Percentiles rank a stretch among this genome's conserved stretches.
Conservation (phyloP, 2,888 invertebrate genomes). For the Yponomeuta evonymella region DNA sequence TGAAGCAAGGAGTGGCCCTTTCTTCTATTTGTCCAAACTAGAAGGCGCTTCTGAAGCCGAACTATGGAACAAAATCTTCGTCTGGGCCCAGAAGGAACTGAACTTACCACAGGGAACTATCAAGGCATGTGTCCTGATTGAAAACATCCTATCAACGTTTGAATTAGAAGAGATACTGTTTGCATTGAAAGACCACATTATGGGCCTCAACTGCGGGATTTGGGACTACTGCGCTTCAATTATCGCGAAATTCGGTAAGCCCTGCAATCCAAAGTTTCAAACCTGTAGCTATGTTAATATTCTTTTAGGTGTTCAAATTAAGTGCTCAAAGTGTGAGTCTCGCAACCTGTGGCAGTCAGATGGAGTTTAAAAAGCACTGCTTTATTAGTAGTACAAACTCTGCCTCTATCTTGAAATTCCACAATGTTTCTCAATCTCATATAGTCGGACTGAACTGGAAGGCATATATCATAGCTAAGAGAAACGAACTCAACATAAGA, state of each 20-base stretch:
- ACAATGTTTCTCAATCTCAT: too few species aligned
- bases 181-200: conserved; percentile 78
- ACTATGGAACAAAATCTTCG: conserved; percentile 82
- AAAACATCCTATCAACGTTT: conserved; percentile 81
- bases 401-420: too few species aligned
- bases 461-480: too few species aligned
- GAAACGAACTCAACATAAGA: too few species aligned
- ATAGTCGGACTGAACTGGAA: too few species aligned
- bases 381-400: too few species aligned
- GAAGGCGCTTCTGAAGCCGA: conserved; percentile 79
- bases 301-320: too few species aligned
- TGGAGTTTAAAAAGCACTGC: too few species aligned
- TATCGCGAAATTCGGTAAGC: conserved; percentile 78
- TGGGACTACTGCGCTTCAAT: conserved; percentile 85
- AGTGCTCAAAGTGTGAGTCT: too few species aligned
- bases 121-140: conserved; percentile 83
- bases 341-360: too few species aligned
- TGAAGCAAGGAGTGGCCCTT: conserved; percentile 78
- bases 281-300: too few species aligned
- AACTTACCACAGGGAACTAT: conserved; percentile 77
- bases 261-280: too few species aligned
- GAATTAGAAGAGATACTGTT: conserved; percentile 82
- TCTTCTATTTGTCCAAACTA: conserved; percentile 83
- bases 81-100: conserved; percentile 76
- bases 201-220: conserved; percentile 84